Percentiles rank a stretch among this genome's conserved stretches.
Conservation (phyloP, 2,888 invertebrate species). For the Cataglyphis livida region DNA sequence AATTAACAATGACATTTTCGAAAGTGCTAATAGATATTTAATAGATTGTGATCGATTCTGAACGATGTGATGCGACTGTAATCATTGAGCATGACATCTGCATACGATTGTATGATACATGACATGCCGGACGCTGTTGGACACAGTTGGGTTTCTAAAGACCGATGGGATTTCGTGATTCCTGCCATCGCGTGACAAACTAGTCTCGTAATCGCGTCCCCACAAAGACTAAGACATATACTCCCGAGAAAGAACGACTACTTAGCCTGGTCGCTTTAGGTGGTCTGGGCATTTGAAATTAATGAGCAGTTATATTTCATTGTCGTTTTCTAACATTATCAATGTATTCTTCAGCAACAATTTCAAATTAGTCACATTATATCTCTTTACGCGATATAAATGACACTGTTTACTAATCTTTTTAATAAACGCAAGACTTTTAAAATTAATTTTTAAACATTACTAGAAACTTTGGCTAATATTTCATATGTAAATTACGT, state of each 20-base stretch:
- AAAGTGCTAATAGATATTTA: background rate
- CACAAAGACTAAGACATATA: slow-evolving; percentile 62
- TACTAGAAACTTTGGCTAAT: background rate
- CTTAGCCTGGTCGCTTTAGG: slow-evolving; percentile 48
- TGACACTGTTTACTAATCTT: slow-evolving; percentile 29
- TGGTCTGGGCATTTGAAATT: slow-evolving; percentile 60
- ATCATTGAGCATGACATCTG: slow-evolving; percentile 36
- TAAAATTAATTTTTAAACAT: slow-evolving; percentile 5
- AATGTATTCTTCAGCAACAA: slow-evolving; percentile 48
- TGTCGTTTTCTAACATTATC: slow-evolving; percentile 58
- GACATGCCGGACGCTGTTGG: slow-evolving; percentile 23
- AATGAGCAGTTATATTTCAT: slow-evolving; percentile 62
- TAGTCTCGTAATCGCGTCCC: slow-evolving; percentile 67
- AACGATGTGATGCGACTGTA: slow-evolving; percentile 34
- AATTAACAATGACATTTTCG: slow-evolving; percentile 29
- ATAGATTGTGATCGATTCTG: slow-evolving; percentile 34
- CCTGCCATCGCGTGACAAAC: slow-evolving; percentile 66
- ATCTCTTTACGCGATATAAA: slow-evolving; percentile 24
- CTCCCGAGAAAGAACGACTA: slow-evolving; percentile 63
- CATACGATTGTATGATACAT: slow-evolving; percentile 44
- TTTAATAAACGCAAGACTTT: slow-evolving; percentile 12
- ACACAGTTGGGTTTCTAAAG: slow-evolving; percentile 53
- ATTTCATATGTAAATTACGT: background rate
- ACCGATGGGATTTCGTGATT: slow-evolving; percentile 64
- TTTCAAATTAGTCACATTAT: slow-evolving; percentile 42